Percentiles rank a stretch among this genome's conserved stretches.
These are phyloP conservation scores for Penaeus chinensis DNA, from an alignment of 1,140 invertebrate genomes.

Conservation along the genomic window DNA sequence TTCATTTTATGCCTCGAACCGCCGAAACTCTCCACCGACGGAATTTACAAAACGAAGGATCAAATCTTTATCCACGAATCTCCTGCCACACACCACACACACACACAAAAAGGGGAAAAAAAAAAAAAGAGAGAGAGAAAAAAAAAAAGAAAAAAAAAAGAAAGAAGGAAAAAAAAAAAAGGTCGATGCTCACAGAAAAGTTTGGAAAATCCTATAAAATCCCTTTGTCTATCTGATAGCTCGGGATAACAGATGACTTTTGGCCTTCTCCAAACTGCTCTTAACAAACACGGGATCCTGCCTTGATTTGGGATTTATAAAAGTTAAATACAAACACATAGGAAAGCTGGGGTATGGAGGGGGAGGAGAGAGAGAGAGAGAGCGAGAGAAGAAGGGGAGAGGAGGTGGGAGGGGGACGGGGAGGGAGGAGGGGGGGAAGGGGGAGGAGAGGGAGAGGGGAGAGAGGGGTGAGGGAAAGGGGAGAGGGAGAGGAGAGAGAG, in stretches of 20 bases:
- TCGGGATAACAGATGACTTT: conserved; percentile 58
- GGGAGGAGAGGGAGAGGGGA: not conserved
- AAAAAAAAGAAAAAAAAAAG: too few relatives aligned
- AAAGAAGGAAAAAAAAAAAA: conserved; percentile 1
- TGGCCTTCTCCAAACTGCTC: conserved; percentile 35
- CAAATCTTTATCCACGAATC: too few relatives aligned
- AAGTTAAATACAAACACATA: conserved; percentile 31
- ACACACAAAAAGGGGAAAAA: too few relatives aligned
- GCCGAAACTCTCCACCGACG: too few relatives aligned
- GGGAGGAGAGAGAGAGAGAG: not conserved
- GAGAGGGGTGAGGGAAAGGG: not conserved
- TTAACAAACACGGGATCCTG: conserved; percentile 47
- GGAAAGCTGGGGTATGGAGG: not conserved
- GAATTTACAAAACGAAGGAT: too few relatives aligned
- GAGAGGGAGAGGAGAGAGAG: not conserved
- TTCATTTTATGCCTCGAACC: too few relatives aligned
- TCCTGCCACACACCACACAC: too few relatives aligned
- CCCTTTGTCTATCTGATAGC: conserved; percentile 60
- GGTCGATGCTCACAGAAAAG: conserved; percentile 53
- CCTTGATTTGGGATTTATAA: conserved; percentile 58
- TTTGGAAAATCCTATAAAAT: conserved; percentile 60
- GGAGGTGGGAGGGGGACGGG: not conserved
- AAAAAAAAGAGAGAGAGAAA: too few relatives aligned
- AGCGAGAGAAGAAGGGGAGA: not conserved
- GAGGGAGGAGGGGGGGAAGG: not conserved